Evolutionary conservation across 2,113 vertebrate genomes (phyloP).

Genomic region (Arothron firmamentum): DNA sequence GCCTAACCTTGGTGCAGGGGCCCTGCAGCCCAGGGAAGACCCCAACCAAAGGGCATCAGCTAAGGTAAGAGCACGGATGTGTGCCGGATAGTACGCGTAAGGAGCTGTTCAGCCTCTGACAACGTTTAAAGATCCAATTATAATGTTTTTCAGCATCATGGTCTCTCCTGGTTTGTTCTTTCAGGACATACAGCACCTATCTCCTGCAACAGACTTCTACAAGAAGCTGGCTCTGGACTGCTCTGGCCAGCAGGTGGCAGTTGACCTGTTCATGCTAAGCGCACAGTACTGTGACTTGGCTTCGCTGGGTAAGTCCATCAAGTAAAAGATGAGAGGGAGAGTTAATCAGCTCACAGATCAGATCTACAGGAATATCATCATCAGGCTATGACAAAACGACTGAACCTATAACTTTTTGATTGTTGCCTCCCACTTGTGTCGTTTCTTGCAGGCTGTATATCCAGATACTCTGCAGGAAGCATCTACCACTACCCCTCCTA

Average conservation of each 20-base stretch:
- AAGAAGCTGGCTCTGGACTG: conserved; percentile 98
- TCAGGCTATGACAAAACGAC: too few relatives aligned
- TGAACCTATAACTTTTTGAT: too few relatives aligned
- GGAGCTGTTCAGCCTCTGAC: background rate
- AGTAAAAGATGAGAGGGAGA: background rate
- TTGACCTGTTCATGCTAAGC: conserved; percentile 94
- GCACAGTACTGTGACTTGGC: conserved; percentile 92
- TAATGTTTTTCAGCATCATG: background rate
- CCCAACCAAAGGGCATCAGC: conserved; percentile 87
- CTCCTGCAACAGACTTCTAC: conserved; percentile 95
- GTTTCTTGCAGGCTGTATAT: conserved; percentile 86
- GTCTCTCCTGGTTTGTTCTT: background rate
- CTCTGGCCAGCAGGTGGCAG: conserved; percentile 93
- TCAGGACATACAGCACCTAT: conserved; percentile 89
- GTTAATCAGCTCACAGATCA: background rate
- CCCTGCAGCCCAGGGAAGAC: conserved; percentile 88
- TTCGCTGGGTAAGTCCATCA: conserved; percentile 82
- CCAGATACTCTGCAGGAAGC: conserved; percentile 91
- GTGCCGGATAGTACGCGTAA: background rate
- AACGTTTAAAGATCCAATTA: background rate
- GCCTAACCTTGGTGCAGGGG: conserved; percentile 87
- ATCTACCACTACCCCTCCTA: conserved; percentile 93
- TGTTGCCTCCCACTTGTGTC: background rate
- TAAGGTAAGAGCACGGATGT: conserved; percentile 76
- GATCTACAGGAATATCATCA: too few relatives aligned